These are phyloP conservation scores for Bicyclus anynana DNA, from an alignment of 1,140 invertebrate genomes.

Conservation along the genomic window DNA sequence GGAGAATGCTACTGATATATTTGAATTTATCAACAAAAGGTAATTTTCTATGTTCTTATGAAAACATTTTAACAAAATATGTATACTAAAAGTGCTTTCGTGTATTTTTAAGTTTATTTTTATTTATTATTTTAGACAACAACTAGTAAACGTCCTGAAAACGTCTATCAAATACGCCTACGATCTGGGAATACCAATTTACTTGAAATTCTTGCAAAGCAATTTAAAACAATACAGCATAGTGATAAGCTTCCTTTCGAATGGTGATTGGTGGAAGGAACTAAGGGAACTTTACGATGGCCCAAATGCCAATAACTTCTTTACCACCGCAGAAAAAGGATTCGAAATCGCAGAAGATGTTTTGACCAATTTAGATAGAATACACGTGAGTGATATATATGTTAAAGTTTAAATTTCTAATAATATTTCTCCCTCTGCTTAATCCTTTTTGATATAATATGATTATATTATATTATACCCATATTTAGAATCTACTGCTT, in stretches of 20 bases:
- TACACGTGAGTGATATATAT: constrained; percentile 53
- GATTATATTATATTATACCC: too few species aligned
- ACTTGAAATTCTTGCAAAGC: constrained; percentile 62
- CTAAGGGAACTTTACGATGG: constrained; percentile 50
- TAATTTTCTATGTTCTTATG: constrained; percentile 23
- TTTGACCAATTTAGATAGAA: constrained; percentile 56
- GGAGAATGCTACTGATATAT: constrained; percentile 38
- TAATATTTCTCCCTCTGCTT: too few species aligned
- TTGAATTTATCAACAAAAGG: constrained; percentile 48
- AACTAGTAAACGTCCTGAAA: constrained; percentile 38
- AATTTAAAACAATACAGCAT: constrained; percentile 52
- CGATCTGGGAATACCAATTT: constrained; percentile 54
- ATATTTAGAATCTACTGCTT: too few species aligned
- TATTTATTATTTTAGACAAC: constrained; percentile 40
- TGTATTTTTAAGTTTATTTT: too few species aligned
- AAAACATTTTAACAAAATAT: too few species aligned
- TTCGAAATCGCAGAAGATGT: constrained; percentile 59
- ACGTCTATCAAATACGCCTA: constrained; percentile 48
- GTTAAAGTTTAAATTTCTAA: too few species aligned
- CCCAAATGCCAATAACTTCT: constrained; percentile 41
- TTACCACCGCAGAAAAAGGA: constrained; percentile 48
- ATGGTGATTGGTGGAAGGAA: constrained; percentile 63
- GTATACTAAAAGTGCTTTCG: too few species aligned
- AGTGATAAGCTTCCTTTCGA: constrained; percentile 53
- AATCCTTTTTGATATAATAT: too few species aligned